Conservation (phyloP, 2,888 invertebrate species). For the Meloe dianella region DNA sequence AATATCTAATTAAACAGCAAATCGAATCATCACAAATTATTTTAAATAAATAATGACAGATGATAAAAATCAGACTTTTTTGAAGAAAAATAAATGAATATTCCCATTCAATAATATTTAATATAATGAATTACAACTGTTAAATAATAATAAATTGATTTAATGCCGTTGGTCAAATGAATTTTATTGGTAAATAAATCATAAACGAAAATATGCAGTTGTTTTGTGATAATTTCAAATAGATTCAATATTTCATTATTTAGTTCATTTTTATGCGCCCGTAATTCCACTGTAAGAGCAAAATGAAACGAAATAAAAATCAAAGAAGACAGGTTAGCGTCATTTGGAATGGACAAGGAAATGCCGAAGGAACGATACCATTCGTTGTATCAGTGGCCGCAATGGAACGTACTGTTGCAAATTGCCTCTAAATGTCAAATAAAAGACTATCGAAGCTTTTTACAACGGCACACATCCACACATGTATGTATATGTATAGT, state of each 20-base stretch:
- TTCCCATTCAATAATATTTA: too few relatives aligned
- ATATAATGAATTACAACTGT: too few relatives aligned
- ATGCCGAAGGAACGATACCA: slow-evolving; percentile 27
- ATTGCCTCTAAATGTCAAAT: slow-evolving; percentile 57
- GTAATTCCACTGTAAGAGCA: too few relatives aligned
- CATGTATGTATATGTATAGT: not conserved
- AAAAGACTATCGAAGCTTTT: slow-evolving; percentile 54
- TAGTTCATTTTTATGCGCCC: not conserved
- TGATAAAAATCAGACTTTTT: not conserved
- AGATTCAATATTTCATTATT: not conserved
- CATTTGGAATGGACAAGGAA: slow-evolving; percentile 7
- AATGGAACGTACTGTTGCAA: slow-evolving; percentile 45
- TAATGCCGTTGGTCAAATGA: not conserved
- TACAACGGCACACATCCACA: slow-evolving; percentile 37
- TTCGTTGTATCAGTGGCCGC: slow-evolving; percentile 25
- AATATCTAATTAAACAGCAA: not conserved
- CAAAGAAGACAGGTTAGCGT: not conserved
- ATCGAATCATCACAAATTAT: not conserved
- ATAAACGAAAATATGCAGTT: not conserved
- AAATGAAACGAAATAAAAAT: not conserved
- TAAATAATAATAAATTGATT: too few relatives aligned
- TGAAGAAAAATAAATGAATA: too few relatives aligned
- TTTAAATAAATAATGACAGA: not conserved
- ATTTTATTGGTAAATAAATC: not conserved
- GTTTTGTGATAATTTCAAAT: not conserved